Base-by-base conservation (phyloP, 1,140 invertebrate species). In the Chionoecetes opilio region DNA sequence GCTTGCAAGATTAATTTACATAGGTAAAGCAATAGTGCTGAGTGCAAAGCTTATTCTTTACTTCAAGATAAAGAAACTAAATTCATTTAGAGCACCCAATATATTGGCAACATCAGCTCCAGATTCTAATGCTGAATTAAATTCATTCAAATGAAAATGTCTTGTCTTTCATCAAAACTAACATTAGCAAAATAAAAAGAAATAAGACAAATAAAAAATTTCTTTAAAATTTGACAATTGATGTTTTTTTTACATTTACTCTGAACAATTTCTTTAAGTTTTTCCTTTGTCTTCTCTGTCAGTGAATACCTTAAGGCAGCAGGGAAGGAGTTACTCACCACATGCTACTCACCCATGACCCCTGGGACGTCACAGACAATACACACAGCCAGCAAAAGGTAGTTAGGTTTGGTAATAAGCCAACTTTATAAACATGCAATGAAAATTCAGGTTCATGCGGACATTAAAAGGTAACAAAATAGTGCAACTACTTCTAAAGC, bases 1-100 rank as follows among this genome's bases (percentile, higher is more conserved):
- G 63, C 63, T n/a, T 75, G 63, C 63, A 75, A 75, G 21, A n/a
- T n/a, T 75, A n/a, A 75, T 75, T 75, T 75, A 75, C 63, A 75
- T 5, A n/a, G 63, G 21, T 75, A 26, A 75, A 75, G 63, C 63
- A 75, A 21, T 5, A 75, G 21, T 75, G n/a, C 21, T 75, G 21
- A n/a, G 8, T 75, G 63, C 63, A 75, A 75, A 75, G 63, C 63
- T n/a, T 75, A n/a, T n/a, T 26, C 63, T 21, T 75, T 11, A 21
- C 63, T 75, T n/a, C 3, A n/a, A 5, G 63, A 1, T 21, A 63
- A 75, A 75, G 21, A 14, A 53, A 53, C 11, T 53, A 9, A 53
- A 11, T 75, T 75, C n/a, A 75, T n/a, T n/a, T 26, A n/a, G n/a
- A 75, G n/a, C n/a, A n/a, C 63, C 21, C 63, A 75, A n/a, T 5